Evolutionary conservation across 2,113 vertebrate species (phyloP).

Genomic region (Neoarius graeffei): DNA sequence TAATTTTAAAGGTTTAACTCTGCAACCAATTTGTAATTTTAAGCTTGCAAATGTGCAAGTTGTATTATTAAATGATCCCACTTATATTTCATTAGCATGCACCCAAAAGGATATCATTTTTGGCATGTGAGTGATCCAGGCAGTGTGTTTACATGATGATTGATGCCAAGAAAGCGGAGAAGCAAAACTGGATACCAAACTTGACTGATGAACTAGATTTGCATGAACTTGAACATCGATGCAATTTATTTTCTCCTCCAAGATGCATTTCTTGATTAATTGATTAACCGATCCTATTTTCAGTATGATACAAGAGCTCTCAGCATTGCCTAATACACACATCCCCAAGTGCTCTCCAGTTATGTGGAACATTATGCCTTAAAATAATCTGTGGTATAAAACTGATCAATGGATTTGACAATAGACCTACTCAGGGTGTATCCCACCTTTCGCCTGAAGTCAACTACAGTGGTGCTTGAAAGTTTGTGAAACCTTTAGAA

Average conservation of each 20-base stretch:
- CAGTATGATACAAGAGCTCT: neutral
- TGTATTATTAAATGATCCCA: neutral
- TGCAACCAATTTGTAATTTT: neutral
- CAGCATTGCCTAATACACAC: neutral
- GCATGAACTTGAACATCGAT: neutral
- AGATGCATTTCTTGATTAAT: neutral
- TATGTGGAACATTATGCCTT: neutral
- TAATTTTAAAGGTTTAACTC: neutral
- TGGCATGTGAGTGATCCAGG: neutral
- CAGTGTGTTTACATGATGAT: neutral
- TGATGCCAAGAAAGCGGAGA: neutral
- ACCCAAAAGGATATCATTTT: neutral
- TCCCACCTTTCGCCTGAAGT: too few species aligned
- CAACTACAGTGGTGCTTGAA: too few species aligned
- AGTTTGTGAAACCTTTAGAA: too few species aligned
- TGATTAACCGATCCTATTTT: neutral
- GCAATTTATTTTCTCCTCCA: neutral
- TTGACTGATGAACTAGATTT: neutral
- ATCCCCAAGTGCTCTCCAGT: neutral
- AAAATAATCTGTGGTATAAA: neutral
- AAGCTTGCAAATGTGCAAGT: neutral
- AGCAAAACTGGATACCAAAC: neutral
- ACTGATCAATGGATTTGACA: neutral
- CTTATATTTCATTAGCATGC: neutral
- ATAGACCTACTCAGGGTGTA: neutral